phyloP scores from a whole-genome alignment of 2,113 vertebrate species.

The Poeciliopsis prolifica region DNA sequence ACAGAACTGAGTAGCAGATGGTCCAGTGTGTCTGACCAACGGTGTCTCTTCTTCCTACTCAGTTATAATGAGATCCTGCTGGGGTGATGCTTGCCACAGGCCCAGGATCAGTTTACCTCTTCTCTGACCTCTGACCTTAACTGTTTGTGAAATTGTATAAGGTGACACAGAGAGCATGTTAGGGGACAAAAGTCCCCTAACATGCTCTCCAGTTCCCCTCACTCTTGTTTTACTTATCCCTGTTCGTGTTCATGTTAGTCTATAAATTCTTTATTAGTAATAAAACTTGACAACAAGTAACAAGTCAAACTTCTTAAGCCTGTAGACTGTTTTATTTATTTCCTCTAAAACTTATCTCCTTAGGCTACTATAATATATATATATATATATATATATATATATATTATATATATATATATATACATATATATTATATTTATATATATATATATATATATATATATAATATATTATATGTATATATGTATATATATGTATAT shows the following conservation, averaged over 20 bases:
- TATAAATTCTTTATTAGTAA: background rate
- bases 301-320: background rate
- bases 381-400: too few species aligned
- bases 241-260: background rate
- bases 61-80: conserved; percentile 82
- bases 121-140: conserved; percentile 38
- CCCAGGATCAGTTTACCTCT: conserved; percentile 64
- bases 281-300: background rate
- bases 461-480: too few species aligned
- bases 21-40: conserved; percentile 57
- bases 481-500: too few species aligned
- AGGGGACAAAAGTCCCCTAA: conserved; percentile 8
- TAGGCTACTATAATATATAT: background rate
- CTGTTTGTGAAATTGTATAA: conserved; percentile 43
- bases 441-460: too few species aligned
- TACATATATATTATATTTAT: too few species aligned
- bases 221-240: background rate
- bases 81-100: conserved; percentile 53
- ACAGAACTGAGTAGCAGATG: conserved; percentile 57
- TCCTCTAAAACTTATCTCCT: background rate
- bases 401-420: too few species aligned
- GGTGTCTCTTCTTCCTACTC: conserved; percentile 82
- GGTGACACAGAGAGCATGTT: conserved; percentile 32
- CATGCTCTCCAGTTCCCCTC: background rate
- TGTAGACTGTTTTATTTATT: background rate